A percentile compares a stretch with the other conserved stretches of the same genome.
Conservation (phyloP, 2,888 invertebrate genomes). For the Tinea pellionella region DNA sequence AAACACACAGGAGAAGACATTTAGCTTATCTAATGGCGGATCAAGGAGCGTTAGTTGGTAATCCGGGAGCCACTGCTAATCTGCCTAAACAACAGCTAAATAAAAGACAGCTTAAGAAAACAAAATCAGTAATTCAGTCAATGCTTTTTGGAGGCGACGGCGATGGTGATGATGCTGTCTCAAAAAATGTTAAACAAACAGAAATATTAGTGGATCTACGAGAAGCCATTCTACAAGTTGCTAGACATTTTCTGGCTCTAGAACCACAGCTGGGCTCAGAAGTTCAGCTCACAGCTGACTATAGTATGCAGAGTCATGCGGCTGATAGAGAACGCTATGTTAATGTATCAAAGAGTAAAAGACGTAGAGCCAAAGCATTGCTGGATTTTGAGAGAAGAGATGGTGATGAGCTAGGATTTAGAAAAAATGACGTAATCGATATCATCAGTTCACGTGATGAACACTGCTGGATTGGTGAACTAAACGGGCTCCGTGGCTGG, state of each 20-base stretch:
- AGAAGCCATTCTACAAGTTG: constrained; percentile 92
- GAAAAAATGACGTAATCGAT: constrained; percentile 98
- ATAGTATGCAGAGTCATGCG: constrained; percentile 94
- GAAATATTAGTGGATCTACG: constrained; percentile 97
- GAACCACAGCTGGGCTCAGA: constrained; percentile 88
- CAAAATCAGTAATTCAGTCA: constrained; percentile 89
- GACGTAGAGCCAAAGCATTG: constrained; percentile 93
- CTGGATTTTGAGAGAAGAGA: constrained; percentile 97
- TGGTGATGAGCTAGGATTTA: constrained; percentile 97
- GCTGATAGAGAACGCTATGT: constrained; percentile 95
- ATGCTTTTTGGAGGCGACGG: constrained; percentile 86
- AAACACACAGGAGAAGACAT: constrained; percentile 91
- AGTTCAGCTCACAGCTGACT: constrained; percentile 88
- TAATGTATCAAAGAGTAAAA: constrained; percentile 89
- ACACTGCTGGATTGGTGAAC: constrained; percentile 98
- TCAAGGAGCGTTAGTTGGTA: constrained; percentile 92
- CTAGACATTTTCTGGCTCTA: constrained; percentile 93
- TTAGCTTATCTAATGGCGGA: constrained; percentile 97
- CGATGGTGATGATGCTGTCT: constrained; percentile 85
- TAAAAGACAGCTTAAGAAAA: constrained; percentile 88
- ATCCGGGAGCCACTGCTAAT: constrained; percentile 89
- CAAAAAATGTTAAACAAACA: constrained; percentile 97
- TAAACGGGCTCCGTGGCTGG: constrained; percentile 96
- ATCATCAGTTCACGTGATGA: constrained; percentile 97
- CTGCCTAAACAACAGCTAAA: constrained; percentile 93